These are phyloP conservation scores for Molossus alvarezi DNA, from an alignment of 2,797 vertebrate genomes.

Conservation along the genomic window DNA sequence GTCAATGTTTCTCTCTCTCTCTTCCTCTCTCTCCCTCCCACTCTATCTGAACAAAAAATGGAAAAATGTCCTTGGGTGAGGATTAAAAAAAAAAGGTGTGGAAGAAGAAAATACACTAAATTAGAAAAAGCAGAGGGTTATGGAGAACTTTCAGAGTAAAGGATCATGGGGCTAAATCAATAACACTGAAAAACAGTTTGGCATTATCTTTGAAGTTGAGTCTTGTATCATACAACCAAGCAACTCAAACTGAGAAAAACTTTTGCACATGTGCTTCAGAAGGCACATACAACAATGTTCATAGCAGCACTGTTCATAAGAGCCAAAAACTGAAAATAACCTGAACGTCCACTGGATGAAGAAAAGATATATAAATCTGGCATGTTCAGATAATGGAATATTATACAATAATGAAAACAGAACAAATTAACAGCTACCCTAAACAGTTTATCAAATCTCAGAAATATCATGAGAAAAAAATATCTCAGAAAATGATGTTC, in stretches of 20 bases:
- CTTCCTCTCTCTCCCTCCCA: no score
- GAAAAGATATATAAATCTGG: neutral
- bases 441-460: constrained; percentile 51
- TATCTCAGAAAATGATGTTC: constrained; percentile 29
- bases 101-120: neutral
- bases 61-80: no score
- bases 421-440: constrained; percentile 8
- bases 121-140: constrained; percentile 47
- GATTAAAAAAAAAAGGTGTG: neutral
- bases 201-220: neutral
- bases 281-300: neutral
- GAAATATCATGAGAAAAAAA: constrained; percentile 15
- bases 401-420: constrained; percentile 17
- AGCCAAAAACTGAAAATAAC: constrained; percentile 17
- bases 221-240: neutral
- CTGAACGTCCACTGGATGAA: neutral
- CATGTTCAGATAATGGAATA: neutral
- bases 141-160: constrained; percentile 22
- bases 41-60: no score
- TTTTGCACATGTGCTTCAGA: neutral
- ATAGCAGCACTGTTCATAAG: constrained; percentile 23
- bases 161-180: neutral
- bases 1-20: no score
- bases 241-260: neutral
- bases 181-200: neutral